Conservation (phyloP, 2,113 vertebrate genomes). For the Redunca redunca region DNA sequence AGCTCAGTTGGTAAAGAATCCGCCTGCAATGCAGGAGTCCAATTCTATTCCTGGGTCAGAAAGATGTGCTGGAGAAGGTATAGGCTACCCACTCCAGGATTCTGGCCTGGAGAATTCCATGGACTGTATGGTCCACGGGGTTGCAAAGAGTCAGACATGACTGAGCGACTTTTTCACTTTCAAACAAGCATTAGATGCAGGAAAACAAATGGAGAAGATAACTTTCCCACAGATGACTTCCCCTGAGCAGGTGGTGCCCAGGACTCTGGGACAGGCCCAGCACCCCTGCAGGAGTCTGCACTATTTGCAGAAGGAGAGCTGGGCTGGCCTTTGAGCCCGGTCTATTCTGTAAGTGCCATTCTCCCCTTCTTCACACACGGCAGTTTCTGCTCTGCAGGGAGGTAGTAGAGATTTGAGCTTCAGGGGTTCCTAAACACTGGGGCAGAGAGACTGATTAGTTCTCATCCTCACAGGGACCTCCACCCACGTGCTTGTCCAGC, state of each 20-base stretch:
- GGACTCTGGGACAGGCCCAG: neutral
- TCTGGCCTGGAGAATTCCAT: neutral
- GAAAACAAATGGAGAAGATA: neutral
- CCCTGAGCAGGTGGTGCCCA: accelerated
- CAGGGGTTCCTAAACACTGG: neutral
- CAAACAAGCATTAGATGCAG: neutral
- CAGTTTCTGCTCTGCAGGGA: neutral
- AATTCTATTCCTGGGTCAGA: neutral
- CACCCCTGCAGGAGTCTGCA: neutral
- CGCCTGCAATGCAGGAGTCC: neutral
- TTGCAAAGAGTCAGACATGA: accelerated
- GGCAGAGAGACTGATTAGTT: neutral
- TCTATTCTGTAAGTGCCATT: neutral
- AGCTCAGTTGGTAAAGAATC: neutral
- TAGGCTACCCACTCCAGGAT: neutral
- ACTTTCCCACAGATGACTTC: neutral
- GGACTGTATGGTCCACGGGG: accelerated
- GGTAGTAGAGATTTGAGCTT: neutral
- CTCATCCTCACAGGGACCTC: neutral
- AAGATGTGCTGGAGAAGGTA: neutral
- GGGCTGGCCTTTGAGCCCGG: neutral
- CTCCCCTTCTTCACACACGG: neutral
- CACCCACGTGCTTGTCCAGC: neutral
- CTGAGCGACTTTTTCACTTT: neutral
- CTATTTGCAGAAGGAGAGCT: neutral